Percentiles rank a stretch among this genome's conserved stretches.
Conservation (phyloP, 2,888 invertebrate species). For the Vannuccia rotundouncinata region DNA sequence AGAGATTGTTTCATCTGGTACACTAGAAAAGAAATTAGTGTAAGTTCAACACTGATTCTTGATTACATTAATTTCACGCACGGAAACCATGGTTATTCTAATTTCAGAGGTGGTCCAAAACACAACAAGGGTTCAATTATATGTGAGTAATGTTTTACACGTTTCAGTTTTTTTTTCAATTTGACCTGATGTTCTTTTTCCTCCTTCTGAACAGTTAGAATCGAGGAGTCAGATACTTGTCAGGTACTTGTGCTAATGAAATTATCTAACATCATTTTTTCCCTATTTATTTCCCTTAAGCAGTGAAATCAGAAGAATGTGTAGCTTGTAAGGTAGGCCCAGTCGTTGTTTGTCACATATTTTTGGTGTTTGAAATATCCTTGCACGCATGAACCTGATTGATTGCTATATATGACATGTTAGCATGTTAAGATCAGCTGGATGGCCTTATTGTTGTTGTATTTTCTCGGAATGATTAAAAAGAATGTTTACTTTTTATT, state of each 20-base stretch:
- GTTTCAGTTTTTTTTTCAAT: not conserved
- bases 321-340: conserved; percentile 9
- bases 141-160: not conserved
- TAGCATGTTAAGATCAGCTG: no score
- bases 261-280: not conserved
- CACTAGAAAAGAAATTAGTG: conserved; percentile 43
- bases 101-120: not conserved
- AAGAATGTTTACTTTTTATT: no score
- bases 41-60: conserved; percentile 19
- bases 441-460: no score
- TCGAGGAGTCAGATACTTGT: not conserved
- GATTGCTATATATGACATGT: no score
- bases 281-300: not conserved
- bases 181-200: not conserved
- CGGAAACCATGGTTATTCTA: no score
- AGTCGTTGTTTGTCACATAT: not conserved
- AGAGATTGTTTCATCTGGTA: conserved; percentile 57
- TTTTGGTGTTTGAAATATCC: not conserved
- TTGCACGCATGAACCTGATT: not conserved
- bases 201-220: not conserved
- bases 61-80: no score
- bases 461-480: no score
- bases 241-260: not conserved
- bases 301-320: conserved; percentile 2
- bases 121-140: not conserved